Conservation (phyloP, 2,888 invertebrate genomes). For the Andrena flavipes region DNA sequence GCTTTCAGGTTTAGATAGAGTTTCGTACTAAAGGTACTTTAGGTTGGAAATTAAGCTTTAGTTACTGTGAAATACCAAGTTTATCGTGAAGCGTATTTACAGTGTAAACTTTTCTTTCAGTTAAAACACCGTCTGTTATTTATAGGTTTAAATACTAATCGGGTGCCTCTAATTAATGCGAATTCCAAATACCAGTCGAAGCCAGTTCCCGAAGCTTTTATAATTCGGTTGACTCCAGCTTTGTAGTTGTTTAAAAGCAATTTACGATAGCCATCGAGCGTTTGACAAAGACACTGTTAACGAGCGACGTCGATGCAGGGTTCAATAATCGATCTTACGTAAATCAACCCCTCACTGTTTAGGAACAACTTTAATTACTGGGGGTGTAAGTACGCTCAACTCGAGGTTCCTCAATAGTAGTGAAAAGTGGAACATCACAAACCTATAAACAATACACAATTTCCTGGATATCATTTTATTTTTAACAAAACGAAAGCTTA, state of each 20-base stretch:
- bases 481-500: background rate
- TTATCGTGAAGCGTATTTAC: background rate
- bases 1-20: no score
- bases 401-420: slow-evolving; percentile 5
- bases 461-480: background rate
- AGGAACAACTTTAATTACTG: slow-evolving; percentile 28
- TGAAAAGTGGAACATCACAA: background rate
- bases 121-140: slow-evolving; percentile 3
- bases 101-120: background rate
- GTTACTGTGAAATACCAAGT: background rate
- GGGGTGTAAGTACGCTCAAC: slow-evolving; percentile 1
- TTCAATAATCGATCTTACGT: slow-evolving; percentile 30
- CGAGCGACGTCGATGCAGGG: background rate
- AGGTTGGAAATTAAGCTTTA: background rate
- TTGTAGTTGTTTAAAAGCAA: slow-evolving; percentile 4
- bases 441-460: background rate
- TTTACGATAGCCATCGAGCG: slow-evolving; percentile 11
- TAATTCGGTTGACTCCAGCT: background rate
- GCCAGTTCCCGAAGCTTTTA: background rate
- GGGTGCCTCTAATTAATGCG: slow-evolving; percentile 3
- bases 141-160: slow-evolving; percentile 19
- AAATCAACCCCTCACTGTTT: slow-evolving; percentile 18
- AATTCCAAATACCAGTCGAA: background rate
- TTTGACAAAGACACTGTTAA: slow-evolving; percentile 30
- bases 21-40: no score